phyloP scores from a whole-genome alignment of 2,113 vertebrate species.

The Gymnogyps californianus region DNA sequence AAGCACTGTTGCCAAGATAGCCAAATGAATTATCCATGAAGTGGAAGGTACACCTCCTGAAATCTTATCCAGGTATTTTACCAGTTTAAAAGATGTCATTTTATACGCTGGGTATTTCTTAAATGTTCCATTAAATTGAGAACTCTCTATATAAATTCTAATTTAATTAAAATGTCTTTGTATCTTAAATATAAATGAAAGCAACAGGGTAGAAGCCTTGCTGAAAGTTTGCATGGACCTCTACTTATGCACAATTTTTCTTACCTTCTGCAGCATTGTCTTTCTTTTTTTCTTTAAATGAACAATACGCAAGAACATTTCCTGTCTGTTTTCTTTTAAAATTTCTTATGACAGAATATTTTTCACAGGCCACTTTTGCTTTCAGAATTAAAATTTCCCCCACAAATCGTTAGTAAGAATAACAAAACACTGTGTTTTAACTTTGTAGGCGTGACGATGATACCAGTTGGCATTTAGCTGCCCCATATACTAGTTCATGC shows the following conservation, averaged over 20 bases:
- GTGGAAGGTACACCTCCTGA: not conserved
- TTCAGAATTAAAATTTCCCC: slow-evolving; percentile 1
- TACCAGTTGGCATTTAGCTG: slow-evolving; percentile 34
- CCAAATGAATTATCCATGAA: not conserved
- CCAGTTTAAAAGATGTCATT: not conserved
- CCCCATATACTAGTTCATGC: slow-evolving; percentile 53
- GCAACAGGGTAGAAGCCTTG: not conserved
- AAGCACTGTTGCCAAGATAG: not conserved
- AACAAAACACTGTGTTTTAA: not conserved
- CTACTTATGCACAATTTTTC: not conserved
- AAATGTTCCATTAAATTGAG: slow-evolving; percentile 23
- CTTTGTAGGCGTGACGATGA: slow-evolving; percentile 5
- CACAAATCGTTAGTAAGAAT: not conserved
- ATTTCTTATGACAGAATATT: not conserved
- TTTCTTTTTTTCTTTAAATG: not conserved
- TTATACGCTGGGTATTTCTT: not conserved
- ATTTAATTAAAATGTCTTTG: slow-evolving; percentile 47
- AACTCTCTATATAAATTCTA: not conserved
- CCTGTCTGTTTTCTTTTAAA: not conserved
- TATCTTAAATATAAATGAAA: slow-evolving; percentile 24
- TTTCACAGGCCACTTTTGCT: slow-evolving; percentile 30
- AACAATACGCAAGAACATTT: not conserved
- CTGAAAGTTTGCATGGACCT: not conserved
- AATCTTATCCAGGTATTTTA: slow-evolving; percentile 14
- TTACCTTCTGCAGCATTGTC: not conserved